Conservation (phyloP, 1,140 invertebrate species). For the Drosophila ercepeae region DNA sequence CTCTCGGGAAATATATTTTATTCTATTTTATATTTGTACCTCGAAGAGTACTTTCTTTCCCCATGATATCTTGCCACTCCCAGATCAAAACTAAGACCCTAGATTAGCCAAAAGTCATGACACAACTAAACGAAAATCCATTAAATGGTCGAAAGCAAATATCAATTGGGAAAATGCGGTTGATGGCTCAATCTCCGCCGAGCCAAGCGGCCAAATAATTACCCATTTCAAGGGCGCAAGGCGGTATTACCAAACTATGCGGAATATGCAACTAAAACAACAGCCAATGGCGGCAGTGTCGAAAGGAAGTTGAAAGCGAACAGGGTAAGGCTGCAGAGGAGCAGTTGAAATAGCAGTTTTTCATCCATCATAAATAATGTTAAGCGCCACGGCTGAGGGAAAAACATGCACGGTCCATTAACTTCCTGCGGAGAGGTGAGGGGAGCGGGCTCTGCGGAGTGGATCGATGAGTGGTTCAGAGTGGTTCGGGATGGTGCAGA, state of each 20-base stretch:
- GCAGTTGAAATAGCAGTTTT: conserved; percentile 68
- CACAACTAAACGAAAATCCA: conserved; percentile 11
- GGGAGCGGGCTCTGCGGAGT: not conserved
- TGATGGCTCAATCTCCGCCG: conserved; percentile 37
- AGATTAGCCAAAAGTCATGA: conserved; percentile 60
- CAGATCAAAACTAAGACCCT: conserved; percentile 31
- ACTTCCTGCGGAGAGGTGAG: conserved; percentile 64
- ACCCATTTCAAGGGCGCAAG: conserved; percentile 15
- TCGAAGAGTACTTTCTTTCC: not conserved
- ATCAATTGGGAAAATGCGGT: conserved; percentile 27
- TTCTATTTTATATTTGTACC: not conserved
- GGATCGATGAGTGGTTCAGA: not conserved
- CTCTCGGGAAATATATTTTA: not conserved
- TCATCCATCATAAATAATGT: conserved; percentile 83
- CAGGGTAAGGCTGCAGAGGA: conserved; percentile 18
- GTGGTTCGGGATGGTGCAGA: too few relatives aligned
- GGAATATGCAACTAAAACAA: conserved; percentile 65
- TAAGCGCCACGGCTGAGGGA: conserved; percentile 83
- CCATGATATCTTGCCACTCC: conserved; percentile 4
- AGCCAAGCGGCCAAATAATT: conserved; percentile 23
- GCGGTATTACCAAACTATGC: conserved; percentile 52
- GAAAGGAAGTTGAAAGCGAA: conserved; percentile 64
- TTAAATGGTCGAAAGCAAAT: conserved; percentile 39
- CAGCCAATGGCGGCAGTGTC: conserved; percentile 56
- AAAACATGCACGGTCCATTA: conserved; percentile 83